Evolutionary conservation across 2,113 vertebrate species (phyloP), one percentile per base, ranked within the genome.

Genomic region (Camelus dromedarius): DNA sequence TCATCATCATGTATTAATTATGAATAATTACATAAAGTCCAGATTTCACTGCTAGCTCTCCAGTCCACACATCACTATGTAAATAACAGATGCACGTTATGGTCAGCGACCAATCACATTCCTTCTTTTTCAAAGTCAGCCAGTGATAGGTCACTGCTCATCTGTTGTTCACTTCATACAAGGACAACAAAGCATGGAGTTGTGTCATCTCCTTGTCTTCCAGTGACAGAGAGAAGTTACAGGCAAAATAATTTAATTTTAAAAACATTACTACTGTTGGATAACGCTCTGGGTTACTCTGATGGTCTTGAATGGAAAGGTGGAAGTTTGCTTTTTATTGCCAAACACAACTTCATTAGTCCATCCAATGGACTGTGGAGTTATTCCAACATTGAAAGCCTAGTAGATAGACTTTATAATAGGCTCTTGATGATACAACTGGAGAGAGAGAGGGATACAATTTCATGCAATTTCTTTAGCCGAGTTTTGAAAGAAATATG

Each of bases 401-500:
- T 83, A 28, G 52, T 76, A 82, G 52, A 75, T 80, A 32, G 35
- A 76, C 48, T 81, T 95, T 93, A 66, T 48, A 52, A 85, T 16
- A 66, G 28, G 15, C 9, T 95, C 28, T 66, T 75, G 52, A n/a
- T 93, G 16, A 52, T 88, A 48, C 9, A 66, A 30, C 32, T 91
- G 28, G 12, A 75, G 3, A 48, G 26, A 28, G 48, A 13, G 22
- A 50, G 56, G 8, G 22, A 75, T 46, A 60, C 5, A 72, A 54
- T 85, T 66, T 58, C 35, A 88, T 70, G 46, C 14, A 64, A 76
- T 80, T 95, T 96, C 62, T 93, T 91, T 52, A 52, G 46, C 46
- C 93, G 56, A 80, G 18, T 58, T 92, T 93, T 90, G 18, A 89
- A 89, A 96, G 62, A 92, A 89, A 87, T 82, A 60, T 75, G 56